Evolutionary conservation across 2,797 vertebrate species (phyloP).

Genomic region (Orestias chungarensis): DNA sequence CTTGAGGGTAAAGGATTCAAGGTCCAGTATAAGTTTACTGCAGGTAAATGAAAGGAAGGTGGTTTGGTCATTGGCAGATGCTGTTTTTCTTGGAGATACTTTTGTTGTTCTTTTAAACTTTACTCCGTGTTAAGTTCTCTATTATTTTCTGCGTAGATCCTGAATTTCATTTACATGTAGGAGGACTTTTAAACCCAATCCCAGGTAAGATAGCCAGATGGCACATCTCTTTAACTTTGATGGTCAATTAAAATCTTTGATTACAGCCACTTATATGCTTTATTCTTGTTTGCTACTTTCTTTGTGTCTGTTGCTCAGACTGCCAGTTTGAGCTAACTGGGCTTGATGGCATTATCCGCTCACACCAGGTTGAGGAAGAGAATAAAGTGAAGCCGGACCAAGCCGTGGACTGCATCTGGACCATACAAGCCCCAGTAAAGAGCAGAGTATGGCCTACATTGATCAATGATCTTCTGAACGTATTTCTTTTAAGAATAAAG

Average conservation of each 20-base stretch:
- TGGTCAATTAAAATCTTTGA: background rate
- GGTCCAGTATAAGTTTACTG: constrained; percentile 92
- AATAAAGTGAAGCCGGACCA: constrained; percentile 89
- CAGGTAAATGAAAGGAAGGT: constrained; percentile 79
- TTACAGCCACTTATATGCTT: background rate
- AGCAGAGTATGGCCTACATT: constrained; percentile 81
- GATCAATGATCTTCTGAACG: background rate
- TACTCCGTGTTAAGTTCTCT: constrained; percentile 17
- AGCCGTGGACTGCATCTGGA: constrained; percentile 97
- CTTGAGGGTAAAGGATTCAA: constrained; percentile 93
- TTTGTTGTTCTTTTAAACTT: background rate
- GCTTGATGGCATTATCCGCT: constrained; percentile 90
- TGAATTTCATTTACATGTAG: constrained; percentile 91
- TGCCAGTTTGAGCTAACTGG: constrained; percentile 95
- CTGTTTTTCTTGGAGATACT: background rate
- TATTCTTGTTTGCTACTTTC: constrained; percentile 9
- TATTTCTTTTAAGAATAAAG: no score
- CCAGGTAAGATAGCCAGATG: constrained; percentile 83
- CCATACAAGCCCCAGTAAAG: constrained; percentile 90
- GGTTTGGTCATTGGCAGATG: background rate
- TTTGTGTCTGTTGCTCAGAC: constrained; percentile 75
- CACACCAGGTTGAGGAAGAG: constrained; percentile 95
- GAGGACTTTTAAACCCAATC: constrained; percentile 95
- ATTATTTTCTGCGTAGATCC: constrained; percentile 84
- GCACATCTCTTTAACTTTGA: background rate